A percentile compares a stretch with the other conserved stretches of the same genome.
Conservation (phyloP, 2,113 vertebrate genomes). For the Sakesphorus luctuosus region DNA sequence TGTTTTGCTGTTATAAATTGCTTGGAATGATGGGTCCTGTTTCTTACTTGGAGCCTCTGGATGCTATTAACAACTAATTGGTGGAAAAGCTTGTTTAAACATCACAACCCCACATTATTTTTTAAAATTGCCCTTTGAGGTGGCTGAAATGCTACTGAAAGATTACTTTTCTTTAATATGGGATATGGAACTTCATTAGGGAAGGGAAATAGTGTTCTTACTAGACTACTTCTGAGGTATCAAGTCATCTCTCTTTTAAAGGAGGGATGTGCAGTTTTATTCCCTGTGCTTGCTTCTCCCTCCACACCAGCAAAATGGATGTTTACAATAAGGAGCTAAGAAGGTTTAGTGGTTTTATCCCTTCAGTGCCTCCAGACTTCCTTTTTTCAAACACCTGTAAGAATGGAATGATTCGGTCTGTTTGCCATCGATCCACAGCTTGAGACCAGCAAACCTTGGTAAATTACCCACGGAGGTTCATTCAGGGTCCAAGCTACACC, state of each 20-base stretch:
- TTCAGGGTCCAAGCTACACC: accelerated
- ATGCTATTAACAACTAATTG: conserved; percentile 38
- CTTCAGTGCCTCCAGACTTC: background rate
- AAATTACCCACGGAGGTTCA: background rate
- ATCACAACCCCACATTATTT: background rate
- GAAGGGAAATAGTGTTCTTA: background rate
- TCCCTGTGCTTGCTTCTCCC: background rate
- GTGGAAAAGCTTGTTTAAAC: conserved; percentile 41
- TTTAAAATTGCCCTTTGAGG: conserved; percentile 10
- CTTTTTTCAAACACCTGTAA: background rate
- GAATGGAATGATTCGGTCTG: background rate
- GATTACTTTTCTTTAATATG: background rate
- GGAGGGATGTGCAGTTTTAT: background rate
- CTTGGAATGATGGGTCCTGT: background rate
- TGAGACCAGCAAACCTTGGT: background rate
- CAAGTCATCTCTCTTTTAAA: background rate
- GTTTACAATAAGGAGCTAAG: background rate
- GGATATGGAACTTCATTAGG: background rate
- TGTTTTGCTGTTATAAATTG: background rate
- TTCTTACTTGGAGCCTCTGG: conserved; percentile 18
- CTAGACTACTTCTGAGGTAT: background rate
- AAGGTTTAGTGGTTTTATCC: background rate
- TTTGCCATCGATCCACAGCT: background rate
- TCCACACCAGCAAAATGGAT: background rate
- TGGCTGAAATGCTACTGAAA: conserved; percentile 14